phyloP scores from a whole-genome alignment of 2,888 invertebrate genomes.

The Pyrocoelia pectoralis region DNA sequence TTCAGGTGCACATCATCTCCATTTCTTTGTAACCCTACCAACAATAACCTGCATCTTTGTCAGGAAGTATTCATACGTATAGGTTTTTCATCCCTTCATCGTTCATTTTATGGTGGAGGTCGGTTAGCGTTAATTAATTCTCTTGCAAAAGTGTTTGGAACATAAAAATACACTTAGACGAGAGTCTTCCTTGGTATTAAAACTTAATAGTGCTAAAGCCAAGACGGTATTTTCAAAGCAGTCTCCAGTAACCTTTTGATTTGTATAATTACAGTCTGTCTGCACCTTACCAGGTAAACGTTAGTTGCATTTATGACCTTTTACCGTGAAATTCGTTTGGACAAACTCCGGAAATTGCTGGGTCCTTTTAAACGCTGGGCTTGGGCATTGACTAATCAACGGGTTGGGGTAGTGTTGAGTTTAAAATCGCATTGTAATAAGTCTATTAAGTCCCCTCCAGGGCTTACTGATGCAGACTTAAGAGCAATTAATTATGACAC shows the following conservation, averaged over 20 bases:
- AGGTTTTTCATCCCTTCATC: background rate
- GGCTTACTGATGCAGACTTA: background rate
- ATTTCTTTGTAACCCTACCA: constrained; percentile 17
- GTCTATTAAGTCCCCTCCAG: background rate
- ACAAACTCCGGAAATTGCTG: background rate
- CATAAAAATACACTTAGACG: no score
- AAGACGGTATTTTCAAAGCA: background rate
- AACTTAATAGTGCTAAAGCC: background rate
- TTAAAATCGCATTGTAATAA: background rate
- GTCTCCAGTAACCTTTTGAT: background rate
- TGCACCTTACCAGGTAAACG: background rate
- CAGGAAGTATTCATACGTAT: constrained; percentile 17
- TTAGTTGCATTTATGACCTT: background rate
- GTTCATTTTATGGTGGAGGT: no score
- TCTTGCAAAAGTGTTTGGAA: background rate
- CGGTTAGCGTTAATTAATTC: background rate
- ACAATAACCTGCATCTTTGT: constrained; percentile 10
- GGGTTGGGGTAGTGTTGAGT: no score
- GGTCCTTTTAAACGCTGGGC: no score
- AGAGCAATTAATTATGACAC: background rate
- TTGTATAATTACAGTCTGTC: background rate
- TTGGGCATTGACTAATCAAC: no score
- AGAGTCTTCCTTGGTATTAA: no score
- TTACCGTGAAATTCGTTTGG: no score
- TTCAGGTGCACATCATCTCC: constrained; percentile 27